Percentiles rank a stretch among this genome's conserved stretches.
Conservation (phyloP, 2,888 invertebrate species). For the Standfussiana lucernea region DNA sequence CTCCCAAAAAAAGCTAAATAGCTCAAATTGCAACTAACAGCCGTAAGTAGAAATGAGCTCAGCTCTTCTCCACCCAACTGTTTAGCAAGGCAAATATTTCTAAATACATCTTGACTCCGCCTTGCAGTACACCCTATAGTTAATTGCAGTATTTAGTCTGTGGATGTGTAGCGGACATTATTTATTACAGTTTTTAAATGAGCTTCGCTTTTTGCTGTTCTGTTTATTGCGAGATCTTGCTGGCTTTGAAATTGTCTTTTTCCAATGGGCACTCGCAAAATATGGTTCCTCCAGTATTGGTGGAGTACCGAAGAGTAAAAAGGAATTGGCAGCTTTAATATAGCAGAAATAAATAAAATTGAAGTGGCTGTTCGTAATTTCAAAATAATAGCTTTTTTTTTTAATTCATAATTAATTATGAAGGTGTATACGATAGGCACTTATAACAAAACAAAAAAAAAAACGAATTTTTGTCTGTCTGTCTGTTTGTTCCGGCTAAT, state of each 20-base stretch:
- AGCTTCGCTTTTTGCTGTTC: neutral
- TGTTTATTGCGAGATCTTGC: neutral
- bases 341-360: no score
- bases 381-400: no score
- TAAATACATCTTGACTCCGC: conserved; percentile 19
- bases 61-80: conserved; percentile 42
- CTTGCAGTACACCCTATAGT: neutral
- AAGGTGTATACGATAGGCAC: no score
- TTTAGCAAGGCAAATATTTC: conserved; percentile 37
- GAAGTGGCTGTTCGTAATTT: no score
- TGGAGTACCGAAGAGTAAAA: neutral
- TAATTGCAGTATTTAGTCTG: conserved; percentile 6
- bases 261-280: neutral
- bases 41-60: conserved; percentile 46
- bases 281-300: neutral
- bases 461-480: no score
- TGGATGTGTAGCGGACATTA: neutral
- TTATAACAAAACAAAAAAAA: no score
- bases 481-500: no score
- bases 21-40: neutral
- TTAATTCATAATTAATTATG: no score
- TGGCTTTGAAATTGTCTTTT: neutral
- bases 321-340: neutral
- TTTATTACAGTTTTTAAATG: neutral
- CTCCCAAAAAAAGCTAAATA: conserved; percentile 7